Conservation (phyloP, 2,113 vertebrate genomes). For the Oryzias celebensis region DNA sequence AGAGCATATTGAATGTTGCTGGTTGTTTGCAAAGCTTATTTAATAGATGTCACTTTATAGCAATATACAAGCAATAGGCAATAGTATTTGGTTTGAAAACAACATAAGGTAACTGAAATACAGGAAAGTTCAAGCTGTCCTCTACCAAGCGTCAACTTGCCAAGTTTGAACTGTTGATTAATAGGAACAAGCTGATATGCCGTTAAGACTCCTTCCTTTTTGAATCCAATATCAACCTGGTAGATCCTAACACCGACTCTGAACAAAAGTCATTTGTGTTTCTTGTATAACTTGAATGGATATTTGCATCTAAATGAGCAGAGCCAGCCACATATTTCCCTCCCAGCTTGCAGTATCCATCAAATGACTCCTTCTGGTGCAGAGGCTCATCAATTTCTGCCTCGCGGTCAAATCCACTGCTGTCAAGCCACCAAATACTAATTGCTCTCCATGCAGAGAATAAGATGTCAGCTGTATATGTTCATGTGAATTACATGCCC, state of each 20-base stretch:
- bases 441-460: conserved; percentile 9
- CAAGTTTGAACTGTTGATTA: too few relatives aligned
- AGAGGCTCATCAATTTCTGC: conserved; percentile 37
- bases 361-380: conserved; percentile 25
- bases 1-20: not conserved
- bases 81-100: not conserved
- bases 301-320: conserved; percentile 35
- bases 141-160: not conserved
- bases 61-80: not conserved
- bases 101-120: not conserved
- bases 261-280: not conserved
- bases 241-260: conserved; percentile 17
- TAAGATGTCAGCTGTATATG: conserved; percentile 7
- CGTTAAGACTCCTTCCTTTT: not conserved
- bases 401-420: conserved; percentile 11
- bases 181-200: not conserved
- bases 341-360: conserved; percentile 24
- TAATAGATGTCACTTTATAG: not conserved
- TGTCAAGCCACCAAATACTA: conserved; percentile 16
- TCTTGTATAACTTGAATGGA: conserved; percentile 7
- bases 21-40: not conserved
- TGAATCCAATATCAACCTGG: conserved; percentile 6
- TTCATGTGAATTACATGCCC: conserved; percentile 20
- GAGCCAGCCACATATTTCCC: not conserved
- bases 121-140: not conserved